Conservation (phyloP, 2,113 vertebrate species). For the Ptyas mucosa region DNA sequence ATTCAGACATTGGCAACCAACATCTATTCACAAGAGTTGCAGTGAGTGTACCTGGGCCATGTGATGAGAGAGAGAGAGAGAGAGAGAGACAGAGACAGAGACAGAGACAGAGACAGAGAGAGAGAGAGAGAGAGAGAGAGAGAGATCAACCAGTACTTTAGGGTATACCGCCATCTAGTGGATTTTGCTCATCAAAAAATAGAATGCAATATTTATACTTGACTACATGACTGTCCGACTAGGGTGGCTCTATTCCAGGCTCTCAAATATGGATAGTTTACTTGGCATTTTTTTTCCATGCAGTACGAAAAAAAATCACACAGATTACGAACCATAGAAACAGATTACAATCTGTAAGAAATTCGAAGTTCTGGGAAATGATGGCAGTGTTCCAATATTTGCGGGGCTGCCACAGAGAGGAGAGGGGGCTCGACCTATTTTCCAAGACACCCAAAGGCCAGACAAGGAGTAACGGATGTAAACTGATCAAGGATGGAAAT, state of each 20-base stretch:
- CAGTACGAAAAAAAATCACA: neutral
- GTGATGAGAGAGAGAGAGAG: neutral
- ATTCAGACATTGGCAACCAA: neutral
- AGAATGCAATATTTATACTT: neutral
- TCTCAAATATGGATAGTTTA: neutral
- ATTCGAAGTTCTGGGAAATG: neutral
- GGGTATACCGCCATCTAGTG: slow-evolving; percentile 61
- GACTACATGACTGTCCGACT: neutral
- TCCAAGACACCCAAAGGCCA: too few species aligned
- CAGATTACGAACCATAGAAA: neutral
- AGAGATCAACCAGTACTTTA: slow-evolving; percentile 30
- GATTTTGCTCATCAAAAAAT: neutral
- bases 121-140: too few species aligned
- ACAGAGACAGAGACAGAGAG: neutral
- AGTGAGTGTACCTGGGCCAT: neutral
- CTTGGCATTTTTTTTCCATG: neutral
- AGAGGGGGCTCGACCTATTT: too few species aligned
- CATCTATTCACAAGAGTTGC: neutral
- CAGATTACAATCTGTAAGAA: neutral
- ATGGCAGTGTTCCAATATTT: too few species aligned
- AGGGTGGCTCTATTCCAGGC: neutral
- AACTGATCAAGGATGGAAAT: too few species aligned
- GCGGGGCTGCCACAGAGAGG: too few species aligned
- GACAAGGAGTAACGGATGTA: too few species aligned
- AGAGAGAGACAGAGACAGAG: neutral